A percentile compares a stretch with the other conserved stretches of the same genome.
These are phyloP conservation scores for Troides aeacus DNA, from an alignment of 2,888 invertebrate species.

Conservation along the genomic window DNA sequence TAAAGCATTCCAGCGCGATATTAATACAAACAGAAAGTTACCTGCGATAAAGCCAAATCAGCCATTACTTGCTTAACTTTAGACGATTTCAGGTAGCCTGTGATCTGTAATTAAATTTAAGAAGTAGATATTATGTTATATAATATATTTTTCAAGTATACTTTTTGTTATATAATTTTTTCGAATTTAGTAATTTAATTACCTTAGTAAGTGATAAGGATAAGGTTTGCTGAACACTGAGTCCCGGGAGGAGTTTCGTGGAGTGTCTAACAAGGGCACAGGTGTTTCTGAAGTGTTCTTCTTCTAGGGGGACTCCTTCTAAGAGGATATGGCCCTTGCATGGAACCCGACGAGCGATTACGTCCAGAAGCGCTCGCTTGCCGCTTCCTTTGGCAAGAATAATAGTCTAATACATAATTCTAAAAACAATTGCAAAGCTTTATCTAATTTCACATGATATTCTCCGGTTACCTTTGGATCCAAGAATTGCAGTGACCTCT, in stretches of 20 bases:
- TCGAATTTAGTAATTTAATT: neutral
- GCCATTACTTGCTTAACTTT: conserved; percentile 96
- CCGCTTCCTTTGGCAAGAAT: conserved; percentile 86
- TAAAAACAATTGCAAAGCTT: no score
- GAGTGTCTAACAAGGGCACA: conserved; percentile 94
- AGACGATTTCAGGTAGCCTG: conserved; percentile 87
- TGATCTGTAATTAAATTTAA: conserved; percentile 72
- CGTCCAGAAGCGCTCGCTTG: conserved; percentile 95
- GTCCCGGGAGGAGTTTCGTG: conserved; percentile 89
- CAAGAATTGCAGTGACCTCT: conserved; percentile 95
- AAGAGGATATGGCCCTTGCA: conserved; percentile 93
- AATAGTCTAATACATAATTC: neutral
- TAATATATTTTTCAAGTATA: no score
- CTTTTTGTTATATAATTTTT: neutral
- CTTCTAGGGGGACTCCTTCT: conserved; percentile 91
- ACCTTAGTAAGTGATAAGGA: conserved; percentile 90
- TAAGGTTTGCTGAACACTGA: conserved; percentile 93
- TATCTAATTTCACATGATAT: no score
- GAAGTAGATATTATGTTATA: no score
- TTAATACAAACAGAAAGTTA: conserved; percentile 33
- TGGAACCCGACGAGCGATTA: conserved; percentile 90
- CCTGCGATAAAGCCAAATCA: conserved; percentile 94
- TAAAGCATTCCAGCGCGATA: neutral
- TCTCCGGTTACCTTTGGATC: conserved; percentile 87
- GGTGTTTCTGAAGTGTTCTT: conserved; percentile 89